Conservation (phyloP, 2,888 invertebrate genomes). For the Eupithecia vulgata region DNA sequence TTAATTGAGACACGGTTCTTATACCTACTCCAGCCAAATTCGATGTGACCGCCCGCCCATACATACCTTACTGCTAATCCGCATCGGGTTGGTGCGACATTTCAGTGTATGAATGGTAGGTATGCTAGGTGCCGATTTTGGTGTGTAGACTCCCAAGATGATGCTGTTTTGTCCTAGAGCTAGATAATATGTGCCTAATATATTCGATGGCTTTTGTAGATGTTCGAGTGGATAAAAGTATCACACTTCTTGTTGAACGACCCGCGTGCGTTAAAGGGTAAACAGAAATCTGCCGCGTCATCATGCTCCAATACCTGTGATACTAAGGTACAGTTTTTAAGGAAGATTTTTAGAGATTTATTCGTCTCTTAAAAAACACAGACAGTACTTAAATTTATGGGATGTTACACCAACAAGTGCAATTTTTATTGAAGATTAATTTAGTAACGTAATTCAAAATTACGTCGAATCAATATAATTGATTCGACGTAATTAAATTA, state of each 20-base stretch:
- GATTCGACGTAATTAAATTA: too few relatives aligned
- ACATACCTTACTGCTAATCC: too few relatives aligned
- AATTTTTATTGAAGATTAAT: not conserved
- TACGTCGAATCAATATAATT: too few relatives aligned
- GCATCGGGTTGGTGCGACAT: too few relatives aligned
- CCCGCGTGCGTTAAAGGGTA: not conserved
- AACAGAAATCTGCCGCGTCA: not conserved
- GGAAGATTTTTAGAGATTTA: not conserved
- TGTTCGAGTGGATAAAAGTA: conserved; percentile 1
- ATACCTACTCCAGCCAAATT: not conserved
- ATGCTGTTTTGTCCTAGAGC: too few relatives aligned
- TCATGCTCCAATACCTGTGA: not conserved
- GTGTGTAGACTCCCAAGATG: too few relatives aligned
- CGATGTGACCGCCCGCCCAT: not conserved
- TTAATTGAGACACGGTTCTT: not conserved
- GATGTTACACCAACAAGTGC: not conserved
- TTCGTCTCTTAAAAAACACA: not conserved
- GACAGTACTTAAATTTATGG: not conserved
- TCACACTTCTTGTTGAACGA: not conserved
- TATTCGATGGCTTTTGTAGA: not conserved
- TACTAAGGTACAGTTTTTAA: not conserved
- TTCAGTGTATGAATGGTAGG: too few relatives aligned
- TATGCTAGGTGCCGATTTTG: too few relatives aligned
- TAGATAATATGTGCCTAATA: not conserved
- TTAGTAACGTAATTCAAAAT: not conserved